phyloP scores from a whole-genome alignment of 1,140 invertebrate genomes.

The Lepidurus couesii region DNA sequence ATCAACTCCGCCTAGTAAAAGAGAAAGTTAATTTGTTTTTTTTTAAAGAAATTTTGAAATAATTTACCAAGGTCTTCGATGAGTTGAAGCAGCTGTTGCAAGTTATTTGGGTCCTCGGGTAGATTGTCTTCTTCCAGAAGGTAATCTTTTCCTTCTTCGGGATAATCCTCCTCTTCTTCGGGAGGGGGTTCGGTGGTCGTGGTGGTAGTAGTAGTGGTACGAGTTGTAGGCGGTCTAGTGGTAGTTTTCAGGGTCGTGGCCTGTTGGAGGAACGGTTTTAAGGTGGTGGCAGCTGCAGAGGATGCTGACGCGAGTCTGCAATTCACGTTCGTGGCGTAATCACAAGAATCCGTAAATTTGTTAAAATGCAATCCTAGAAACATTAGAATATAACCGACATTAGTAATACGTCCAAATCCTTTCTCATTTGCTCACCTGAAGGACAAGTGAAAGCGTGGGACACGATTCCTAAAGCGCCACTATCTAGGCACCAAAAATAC shows the following conservation, averaged over 20 bases:
- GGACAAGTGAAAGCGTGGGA: constrained; percentile 91
- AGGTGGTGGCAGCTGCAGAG: constrained; percentile 27
- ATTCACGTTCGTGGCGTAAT: constrained; percentile 79
- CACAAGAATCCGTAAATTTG: constrained; percentile 82
- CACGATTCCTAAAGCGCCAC: constrained; percentile 79
- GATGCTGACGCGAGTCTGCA: constrained; percentile 50
- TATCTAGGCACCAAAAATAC: constrained; percentile 90
- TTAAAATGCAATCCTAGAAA: constrained; percentile 75
- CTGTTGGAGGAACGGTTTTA: constrained; percentile 36
- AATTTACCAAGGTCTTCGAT: constrained; percentile 39
- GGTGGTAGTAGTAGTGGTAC: constrained; percentile 42
- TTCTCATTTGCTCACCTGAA: constrained; percentile 53
- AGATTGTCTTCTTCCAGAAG: constrained; percentile 58
- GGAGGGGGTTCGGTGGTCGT: constrained; percentile 38
- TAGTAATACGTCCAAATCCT: neutral
- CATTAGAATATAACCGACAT: neutral
- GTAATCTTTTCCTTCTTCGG: constrained; percentile 53
- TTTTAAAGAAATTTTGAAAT: neutral
- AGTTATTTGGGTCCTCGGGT: constrained; percentile 30
- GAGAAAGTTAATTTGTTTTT: neutral
- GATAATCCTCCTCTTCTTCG: constrained; percentile 41
- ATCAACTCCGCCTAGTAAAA: constrained; percentile 37
- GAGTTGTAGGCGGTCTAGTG: constrained; percentile 48
- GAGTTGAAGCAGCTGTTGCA: constrained; percentile 38
- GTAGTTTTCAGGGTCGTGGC: constrained; percentile 46